Percentiles rank a stretch among this genome's conserved stretches.
Conservation (phyloP, 2,888 invertebrate species). For the Drosophila aldrichi region DNA sequence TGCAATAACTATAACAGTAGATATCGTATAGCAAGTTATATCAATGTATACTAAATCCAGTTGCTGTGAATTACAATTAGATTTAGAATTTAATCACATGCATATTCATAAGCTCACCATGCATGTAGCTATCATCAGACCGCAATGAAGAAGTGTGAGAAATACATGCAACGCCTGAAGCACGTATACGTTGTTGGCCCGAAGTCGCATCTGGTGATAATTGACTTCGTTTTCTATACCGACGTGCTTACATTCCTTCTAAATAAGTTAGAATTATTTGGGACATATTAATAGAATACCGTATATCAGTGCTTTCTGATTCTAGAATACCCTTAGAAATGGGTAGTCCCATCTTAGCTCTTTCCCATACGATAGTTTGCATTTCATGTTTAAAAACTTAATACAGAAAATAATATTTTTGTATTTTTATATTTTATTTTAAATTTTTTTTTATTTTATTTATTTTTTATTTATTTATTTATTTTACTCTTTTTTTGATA, state of each 20-base stretch:
- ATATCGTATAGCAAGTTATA: background rate
- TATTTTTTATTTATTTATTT: no score
- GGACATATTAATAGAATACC: background rate
- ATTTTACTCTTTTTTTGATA: no score
- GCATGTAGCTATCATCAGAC: slow-evolving; percentile 26
- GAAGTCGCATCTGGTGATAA: slow-evolving; percentile 24
- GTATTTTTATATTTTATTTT: no score
- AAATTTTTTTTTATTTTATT: no score
- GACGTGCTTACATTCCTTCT: slow-evolving; percentile 28
- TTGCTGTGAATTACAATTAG: background rate
- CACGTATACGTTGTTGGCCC: slow-evolving; percentile 17
- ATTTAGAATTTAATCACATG: background rate
- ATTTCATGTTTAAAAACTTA: slow-evolving; percentile 20
- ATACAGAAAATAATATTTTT: background rate
- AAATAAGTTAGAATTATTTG: background rate
- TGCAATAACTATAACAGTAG: background rate
- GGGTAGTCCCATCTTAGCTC: slow-evolving; percentile 29
- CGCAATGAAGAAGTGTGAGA: slow-evolving; percentile 3
- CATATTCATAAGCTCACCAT: slow-evolving; percentile 33
- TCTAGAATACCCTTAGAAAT: slow-evolving; percentile 30
- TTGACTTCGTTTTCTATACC: slow-evolving; percentile 28
- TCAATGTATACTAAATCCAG: slow-evolving; percentile 26
- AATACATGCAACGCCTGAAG: slow-evolving; percentile 42
- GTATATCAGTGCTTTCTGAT: background rate
- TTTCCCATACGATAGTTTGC: slow-evolving; percentile 20